Base-by-base conservation (phyloP, 2,888 invertebrate species). In the Mamestra brassicae region DNA sequence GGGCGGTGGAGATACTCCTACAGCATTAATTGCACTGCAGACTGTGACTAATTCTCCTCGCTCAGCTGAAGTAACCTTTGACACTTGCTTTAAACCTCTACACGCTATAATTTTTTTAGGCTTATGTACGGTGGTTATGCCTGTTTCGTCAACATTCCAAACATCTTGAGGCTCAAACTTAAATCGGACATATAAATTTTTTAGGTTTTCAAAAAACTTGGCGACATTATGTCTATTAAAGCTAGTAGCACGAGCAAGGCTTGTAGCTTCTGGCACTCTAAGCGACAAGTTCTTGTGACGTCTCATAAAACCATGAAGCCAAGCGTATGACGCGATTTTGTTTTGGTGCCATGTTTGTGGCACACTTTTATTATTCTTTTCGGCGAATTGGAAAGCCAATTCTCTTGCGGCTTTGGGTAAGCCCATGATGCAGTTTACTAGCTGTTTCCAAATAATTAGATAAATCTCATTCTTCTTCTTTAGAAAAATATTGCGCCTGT, bases 341-440 rank as follows among this genome's bases (percentile, higher is more conserved):
- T 64, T 36, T 36, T 52, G 5, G 10, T 17, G 15, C 64, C 64
- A 64, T 11, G 4, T 64, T 17, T 36, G 11, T 34, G 64, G 50
- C 10, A 50, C 10, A 17, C 10, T 64, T 64, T 83, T 84, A 7
- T 66, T 66, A 54, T 85, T 83, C 58, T 63, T 64, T 42, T 42
- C 42, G 42, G 42, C 42, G 42, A 42, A 42, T 42, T 42, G 42
- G 42, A 42, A 42, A 42, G 42, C 42, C 8, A 90, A 70, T 52
- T 81, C 17, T 74, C 86, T 71, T 52, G 85, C 87, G 67, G 85
- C 78, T 73, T 83, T 86, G 2, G 83, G 80, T 42, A 17, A 89
- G 74, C n/a, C 87, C 89, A 70, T 38, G 38, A 38, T 38, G 38
- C 38, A 38, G 38, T 38, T 38, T 38, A 38, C 38, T 38, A 38